Base-by-base conservation (phyloP, 92 coral and sea anemone genomes). In the Zoanthus gigantus region DNA sequence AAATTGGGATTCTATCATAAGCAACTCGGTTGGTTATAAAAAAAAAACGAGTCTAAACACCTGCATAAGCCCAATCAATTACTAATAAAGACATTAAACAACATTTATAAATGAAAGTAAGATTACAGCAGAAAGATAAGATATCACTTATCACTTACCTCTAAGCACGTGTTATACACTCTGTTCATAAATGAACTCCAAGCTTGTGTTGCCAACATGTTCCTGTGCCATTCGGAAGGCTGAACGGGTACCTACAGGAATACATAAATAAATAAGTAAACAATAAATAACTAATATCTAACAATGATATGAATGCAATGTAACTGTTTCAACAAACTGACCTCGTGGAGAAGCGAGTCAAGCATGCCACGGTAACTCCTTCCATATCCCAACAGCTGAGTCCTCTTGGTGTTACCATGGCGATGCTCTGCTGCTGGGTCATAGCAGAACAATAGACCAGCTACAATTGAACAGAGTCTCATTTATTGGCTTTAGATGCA, bases 221-320 rank as follows among this genome's bases (percentile, higher is more conserved):
- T 96, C 44, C 95, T 84, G 87, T 91, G 98, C 98, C 98, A 94
- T 74, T 96, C 98, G 71, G 98, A 95, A 0, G 98, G 96, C 77
- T 96, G 98, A 16, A 96, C 92, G 2, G 98, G 98, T 47, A 96
- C 98, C 98, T 94, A 67, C 9, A 73, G 32, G 6, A 54, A 47
- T 17, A 79, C 45, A 9, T 15, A 37, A 7, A 7, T 69, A 6
- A 69, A 17, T 69, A 7, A 69, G 28, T 28, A 6, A 8, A 30
- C 29, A 37, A 37, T 2, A 37, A 37, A 37, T 37, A 37, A 0
- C 2, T 37, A 37, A 37, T 37, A 4, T 2, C 42, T 37, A 37
- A 37, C 42, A 37, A 37, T 0, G 42, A 37, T 2, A 37, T 37
- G 42, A 37, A 37, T 37, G 42, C 42, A 37, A 37, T 37, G 0